Base-by-base conservation (phyloP, 2,113 vertebrate genomes). In the Delphinus delphis region DNA sequence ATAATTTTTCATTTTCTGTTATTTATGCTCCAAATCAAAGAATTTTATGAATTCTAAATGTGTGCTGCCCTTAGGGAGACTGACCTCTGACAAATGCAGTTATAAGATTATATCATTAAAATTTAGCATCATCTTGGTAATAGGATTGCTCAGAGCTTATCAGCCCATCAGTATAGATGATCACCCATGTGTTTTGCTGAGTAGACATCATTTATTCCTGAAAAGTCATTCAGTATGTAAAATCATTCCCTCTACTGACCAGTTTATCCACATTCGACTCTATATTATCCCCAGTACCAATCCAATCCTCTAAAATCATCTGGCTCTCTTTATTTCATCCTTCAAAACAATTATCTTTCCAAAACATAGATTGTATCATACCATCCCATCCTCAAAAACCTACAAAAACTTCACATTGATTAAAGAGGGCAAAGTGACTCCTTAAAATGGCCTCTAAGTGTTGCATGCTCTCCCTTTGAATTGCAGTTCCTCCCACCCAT, bases 401-500 rank as follows among this genome's bases (percentile, higher is more conserved):
- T 55, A 21, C 8, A 38, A 58, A 87, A 5, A 10, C 1, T 12
- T 6, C n/a, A 17, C 5, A 11, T 13, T 60, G 6, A 21, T 23
- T 23, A 36, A 13, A 41, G 8, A 86, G 60, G 58, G 44, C 3
- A 53, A 28, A 58, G 47, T 6, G 25, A 36, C 20, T n/a, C 21
- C 20, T 2, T 62, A 11, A 67, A 71, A 80, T 88, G 26, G 2
- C 8, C 11, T 44, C 44, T n/a, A 36, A 70, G 25, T 31, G 33
- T 3, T 18, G 1, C 9, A 11, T 9, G 5, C 3, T 50, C 2
- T 84, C 6, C 0, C 0, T 84, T 26, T 33, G 8, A 33, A 6
- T 28, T 12, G 10, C 8, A 63, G 15, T 14, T 55, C 31, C 25
- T 76, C 36, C 55, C 1, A 1, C 2, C 89, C 55, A 80, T 0